phyloP scores from a whole-genome alignment of 1,140 invertebrate genomes.

The Ditylenchus dipsaci region DNA sequence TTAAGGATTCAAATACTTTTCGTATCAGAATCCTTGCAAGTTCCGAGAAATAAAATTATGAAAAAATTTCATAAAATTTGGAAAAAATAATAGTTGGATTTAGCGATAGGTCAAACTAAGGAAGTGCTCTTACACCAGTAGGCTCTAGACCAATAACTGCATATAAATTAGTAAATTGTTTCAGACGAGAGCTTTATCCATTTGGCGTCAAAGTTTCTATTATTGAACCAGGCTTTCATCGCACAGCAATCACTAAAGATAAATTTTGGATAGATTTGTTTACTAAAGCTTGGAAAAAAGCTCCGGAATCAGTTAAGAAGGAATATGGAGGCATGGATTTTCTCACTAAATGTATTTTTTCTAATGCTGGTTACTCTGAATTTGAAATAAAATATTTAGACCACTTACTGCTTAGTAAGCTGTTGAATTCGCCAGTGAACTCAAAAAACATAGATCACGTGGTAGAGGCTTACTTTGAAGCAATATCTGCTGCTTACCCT shows the following conservation, averaged over 20 bases:
- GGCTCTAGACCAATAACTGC: too few species aligned
- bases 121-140: too few species aligned
- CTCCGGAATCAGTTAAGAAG: slow-evolving; percentile 31
- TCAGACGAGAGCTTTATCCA: slow-evolving; percentile 39
- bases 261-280: slow-evolving; percentile 36
- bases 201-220: slow-evolving; percentile 44
- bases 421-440: slow-evolving; percentile 29
- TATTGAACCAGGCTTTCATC: slow-evolving; percentile 41
- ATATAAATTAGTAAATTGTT: too few species aligned
- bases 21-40: too few species aligned
- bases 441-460: slow-evolving; percentile 43
- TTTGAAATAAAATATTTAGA: neutral
- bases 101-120: too few species aligned
- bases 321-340: slow-evolving; percentile 40
- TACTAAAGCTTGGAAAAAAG: slow-evolving; percentile 35
- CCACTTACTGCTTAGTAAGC: neutral
- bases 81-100: too few species aligned
- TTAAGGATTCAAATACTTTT: too few species aligned
- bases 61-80: too few species aligned
- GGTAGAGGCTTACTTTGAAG: slow-evolving; percentile 50
- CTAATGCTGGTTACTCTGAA: neutral
- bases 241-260: slow-evolving; percentile 38
- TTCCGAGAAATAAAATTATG: too few species aligned
- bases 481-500: slow-evolving; percentile 44
- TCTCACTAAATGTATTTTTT: too few species aligned